These are phyloP conservation scores for Epinephelus moara DNA, from an alignment of 2,113 vertebrate genomes.

Conservation along the genomic window DNA sequence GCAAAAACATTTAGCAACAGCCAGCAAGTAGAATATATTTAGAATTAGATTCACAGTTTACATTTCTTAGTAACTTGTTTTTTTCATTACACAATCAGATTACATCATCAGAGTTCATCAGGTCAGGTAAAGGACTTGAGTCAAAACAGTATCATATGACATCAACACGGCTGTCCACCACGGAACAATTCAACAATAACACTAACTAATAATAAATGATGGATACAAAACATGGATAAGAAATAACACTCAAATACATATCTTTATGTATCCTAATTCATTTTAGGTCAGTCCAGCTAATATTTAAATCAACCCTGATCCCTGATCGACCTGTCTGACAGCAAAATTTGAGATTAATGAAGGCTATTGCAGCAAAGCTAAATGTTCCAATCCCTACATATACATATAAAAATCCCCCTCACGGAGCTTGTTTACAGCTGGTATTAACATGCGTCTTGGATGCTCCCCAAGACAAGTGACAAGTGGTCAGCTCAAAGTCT, in stretches of 20 bases:
- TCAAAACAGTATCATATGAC: conserved; percentile 40
- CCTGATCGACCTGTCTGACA: not conserved
- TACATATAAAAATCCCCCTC: not conserved
- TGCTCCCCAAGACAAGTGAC: too few species aligned
- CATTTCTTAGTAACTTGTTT: not conserved
- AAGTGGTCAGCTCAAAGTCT: too few species aligned
- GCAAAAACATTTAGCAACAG: not conserved
- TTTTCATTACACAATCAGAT: not conserved
- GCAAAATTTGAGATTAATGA: not conserved
- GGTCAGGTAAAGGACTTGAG: conserved; percentile 8
- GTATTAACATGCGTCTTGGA: too few species aligned
- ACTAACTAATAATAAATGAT: not conserved
- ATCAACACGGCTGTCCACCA: not conserved
- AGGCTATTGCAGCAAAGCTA: not conserved
- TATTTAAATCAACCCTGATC: not conserved
- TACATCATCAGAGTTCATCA: conserved; percentile 55
- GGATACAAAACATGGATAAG: not conserved
- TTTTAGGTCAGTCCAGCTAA: not conserved
- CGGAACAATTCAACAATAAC: not conserved
- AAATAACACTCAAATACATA: not conserved
- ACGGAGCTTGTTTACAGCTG: too few species aligned
- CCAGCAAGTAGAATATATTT: not conserved
- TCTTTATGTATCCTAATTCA: not conserved
- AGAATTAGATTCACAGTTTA: conserved; percentile 16
- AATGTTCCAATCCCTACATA: not conserved